Evolutionary conservation across 37 sponge, comb jelly and placozoan genomes (phyloP).

Genomic region (Agelas oroides): DNA sequence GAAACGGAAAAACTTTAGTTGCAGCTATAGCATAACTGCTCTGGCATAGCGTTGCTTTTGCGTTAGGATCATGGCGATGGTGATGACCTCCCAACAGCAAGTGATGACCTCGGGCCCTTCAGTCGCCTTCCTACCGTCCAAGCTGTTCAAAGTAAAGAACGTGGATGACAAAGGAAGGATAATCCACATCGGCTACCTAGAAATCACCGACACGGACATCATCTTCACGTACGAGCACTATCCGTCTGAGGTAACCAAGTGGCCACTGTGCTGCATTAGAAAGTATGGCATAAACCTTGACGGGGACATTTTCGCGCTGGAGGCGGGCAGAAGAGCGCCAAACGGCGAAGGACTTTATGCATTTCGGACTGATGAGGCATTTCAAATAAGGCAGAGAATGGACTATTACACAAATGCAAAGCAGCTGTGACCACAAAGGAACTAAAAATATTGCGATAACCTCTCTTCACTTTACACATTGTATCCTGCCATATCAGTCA

Average conservation of each 20-base stretch:
- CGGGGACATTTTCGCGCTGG: slow-evolving; percentile 47
- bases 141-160: slow-evolving; percentile 60
- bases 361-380: slow-evolving; percentile 51
- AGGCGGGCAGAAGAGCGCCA: slow-evolving; percentile 59
- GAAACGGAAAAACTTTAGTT: too few species aligned
- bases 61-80: not conserved
- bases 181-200: slow-evolving; percentile 58
- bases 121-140: slow-evolving; percentile 9
- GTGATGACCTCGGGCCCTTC: not conserved
- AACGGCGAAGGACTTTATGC: slow-evolving; percentile 62
- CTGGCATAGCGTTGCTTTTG: too few species aligned
- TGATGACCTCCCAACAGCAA: not conserved
- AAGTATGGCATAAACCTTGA: slow-evolving; percentile 45
- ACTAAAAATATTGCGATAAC: not conserved
- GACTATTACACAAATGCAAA: slow-evolving; percentile 29
- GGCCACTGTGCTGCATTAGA: slow-evolving; percentile 64
- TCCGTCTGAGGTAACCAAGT: slow-evolving; percentile 35
- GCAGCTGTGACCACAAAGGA: not conserved
- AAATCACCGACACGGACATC: slow-evolving; percentile 35
- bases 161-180: slow-evolving; percentile 67
- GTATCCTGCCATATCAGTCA: not conserved
- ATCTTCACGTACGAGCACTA: slow-evolving; percentile 63
- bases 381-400: slow-evolving; percentile 38
- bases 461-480: slow-evolving; percentile 1
- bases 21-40: too few species aligned